These are phyloP conservation scores for Bembecia ichneumoniformis DNA, from an alignment of 2,888 invertebrate species.

Conservation along the genomic window DNA sequence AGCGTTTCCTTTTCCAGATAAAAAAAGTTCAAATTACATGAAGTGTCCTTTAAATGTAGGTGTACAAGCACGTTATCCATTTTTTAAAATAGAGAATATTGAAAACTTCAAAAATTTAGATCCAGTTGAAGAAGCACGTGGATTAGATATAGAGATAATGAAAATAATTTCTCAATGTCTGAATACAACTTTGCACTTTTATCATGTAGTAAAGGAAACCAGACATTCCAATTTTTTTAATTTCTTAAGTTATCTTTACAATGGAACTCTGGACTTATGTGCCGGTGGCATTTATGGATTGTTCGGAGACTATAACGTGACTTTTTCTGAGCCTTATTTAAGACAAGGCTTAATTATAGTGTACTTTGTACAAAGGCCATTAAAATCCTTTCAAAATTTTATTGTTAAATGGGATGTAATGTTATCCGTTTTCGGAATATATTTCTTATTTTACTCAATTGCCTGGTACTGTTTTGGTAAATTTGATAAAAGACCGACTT, in stretches of 20 bases:
- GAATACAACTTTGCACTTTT: slow-evolving; percentile 33
- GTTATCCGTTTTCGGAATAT: slow-evolving; percentile 31
- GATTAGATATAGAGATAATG: slow-evolving; percentile 40
- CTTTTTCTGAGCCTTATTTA: slow-evolving; percentile 45
- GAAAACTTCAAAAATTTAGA: slow-evolving; percentile 26
- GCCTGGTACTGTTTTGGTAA: slow-evolving; percentile 30
- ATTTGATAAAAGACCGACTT: slow-evolving; percentile 25
- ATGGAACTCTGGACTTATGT: slow-evolving; percentile 41
- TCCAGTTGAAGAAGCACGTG: slow-evolving; percentile 21
- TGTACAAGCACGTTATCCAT: slow-evolving; percentile 35
- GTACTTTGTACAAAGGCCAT: slow-evolving; percentile 32
- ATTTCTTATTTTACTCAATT: slow-evolving; percentile 32
- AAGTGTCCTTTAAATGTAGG: slow-evolving; percentile 41
- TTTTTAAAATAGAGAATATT: slow-evolving; percentile 25
- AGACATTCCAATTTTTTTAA: slow-evolving; percentile 23
- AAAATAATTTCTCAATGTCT: slow-evolving; percentile 40
- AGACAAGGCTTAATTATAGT: slow-evolving; percentile 40
- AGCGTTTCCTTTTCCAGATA: slow-evolving; percentile 24
- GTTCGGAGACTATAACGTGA: slow-evolving; percentile 38
- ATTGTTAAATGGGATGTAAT: slow-evolving; percentile 25
- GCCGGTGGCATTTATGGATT: slow-evolving; percentile 47
- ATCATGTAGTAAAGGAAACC: slow-evolving; percentile 27
- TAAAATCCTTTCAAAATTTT: slow-evolving; percentile 39
- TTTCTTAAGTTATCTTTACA: slow-evolving; percentile 30
- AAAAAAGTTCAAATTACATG: slow-evolving; percentile 30